A percentile compares a stretch with the other conserved stretches of the same genome.
Evolutionary conservation across 2,113 vertebrate genomes (phyloP).

Genomic region (Spea multiplicata): DNA sequence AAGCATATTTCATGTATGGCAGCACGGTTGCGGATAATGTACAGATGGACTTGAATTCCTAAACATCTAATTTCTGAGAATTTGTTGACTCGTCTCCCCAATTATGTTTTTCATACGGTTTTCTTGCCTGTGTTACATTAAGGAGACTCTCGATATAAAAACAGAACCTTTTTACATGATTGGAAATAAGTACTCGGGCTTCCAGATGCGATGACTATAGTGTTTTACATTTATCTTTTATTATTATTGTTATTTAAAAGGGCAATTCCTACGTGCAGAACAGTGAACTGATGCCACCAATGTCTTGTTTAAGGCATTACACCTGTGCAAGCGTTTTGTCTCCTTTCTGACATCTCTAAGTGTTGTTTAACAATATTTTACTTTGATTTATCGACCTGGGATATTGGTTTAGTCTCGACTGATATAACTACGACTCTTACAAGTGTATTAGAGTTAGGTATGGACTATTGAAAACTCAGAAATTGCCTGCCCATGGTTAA

Average conservation of each 20-base stretch:
- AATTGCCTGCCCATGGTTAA: too few relatives aligned
- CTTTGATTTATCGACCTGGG: not conserved
- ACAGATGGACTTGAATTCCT: not conserved
- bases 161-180: not conserved
- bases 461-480: too few relatives aligned
- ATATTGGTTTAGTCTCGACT: too few relatives aligned
- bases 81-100: not conserved
- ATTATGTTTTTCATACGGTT: not conserved
- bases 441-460: too few relatives aligned
- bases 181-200: not conserved
- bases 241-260: not conserved
- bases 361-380: not conserved
- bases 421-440: too few relatives aligned
- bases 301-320: not conserved
- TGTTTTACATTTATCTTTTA: too few relatives aligned
- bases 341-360: not conserved
- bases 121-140: not conserved
- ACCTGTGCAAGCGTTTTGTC: not conserved
- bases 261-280: not conserved
- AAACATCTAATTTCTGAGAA: not conserved
- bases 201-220: not conserved
- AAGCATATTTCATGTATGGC: not conserved
- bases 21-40: not conserved
- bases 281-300: not conserved
- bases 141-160: not conserved